phyloP scores from a whole-genome alignment of 2,797 vertebrate species.

The Aplochiton taeniatus region DNA sequence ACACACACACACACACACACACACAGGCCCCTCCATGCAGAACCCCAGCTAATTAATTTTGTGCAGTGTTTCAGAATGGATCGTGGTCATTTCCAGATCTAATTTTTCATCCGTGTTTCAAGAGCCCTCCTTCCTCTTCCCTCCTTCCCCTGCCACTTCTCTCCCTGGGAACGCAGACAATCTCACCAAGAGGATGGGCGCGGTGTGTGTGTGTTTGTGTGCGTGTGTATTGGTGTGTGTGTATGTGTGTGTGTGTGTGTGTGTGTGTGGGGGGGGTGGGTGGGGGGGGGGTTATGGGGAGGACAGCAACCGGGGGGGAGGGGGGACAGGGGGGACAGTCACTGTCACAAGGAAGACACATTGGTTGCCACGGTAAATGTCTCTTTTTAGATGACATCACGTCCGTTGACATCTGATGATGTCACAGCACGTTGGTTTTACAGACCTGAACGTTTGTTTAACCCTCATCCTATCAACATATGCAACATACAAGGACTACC shows the following conservation, averaged over 20 bases:
- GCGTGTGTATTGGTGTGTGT: slow-evolving; percentile 11
- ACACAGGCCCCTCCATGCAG: slow-evolving; percentile 84
- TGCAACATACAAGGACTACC: too few relatives aligned
- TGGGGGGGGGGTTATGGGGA: slow-evolving; percentile 3
- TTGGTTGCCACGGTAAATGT: too few relatives aligned
- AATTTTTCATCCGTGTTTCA: slow-evolving; percentile 88
- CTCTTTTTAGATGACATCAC: too few relatives aligned
- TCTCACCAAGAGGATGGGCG: too few relatives aligned
- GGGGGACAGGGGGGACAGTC: too few relatives aligned
- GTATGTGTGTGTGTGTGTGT: slow-evolving; percentile 12
- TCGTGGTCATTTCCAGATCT: slow-evolving; percentile 88
- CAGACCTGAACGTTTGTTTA: too few relatives aligned
- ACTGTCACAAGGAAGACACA: too few relatives aligned
- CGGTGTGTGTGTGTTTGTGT: background rate
- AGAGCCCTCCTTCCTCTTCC: slow-evolving; percentile 54
- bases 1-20: slow-evolving; percentile 9
- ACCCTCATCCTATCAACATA: too few relatives aligned
- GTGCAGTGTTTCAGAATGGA: slow-evolving; percentile 95
- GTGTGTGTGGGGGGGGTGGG: background rate
- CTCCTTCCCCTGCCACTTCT: slow-evolving; percentile 65
- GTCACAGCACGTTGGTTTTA: too few relatives aligned
- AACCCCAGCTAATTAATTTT: slow-evolving; percentile 91
- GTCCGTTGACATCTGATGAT: too few relatives aligned
- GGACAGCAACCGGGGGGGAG: too few relatives aligned
- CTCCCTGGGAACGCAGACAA: slow-evolving; percentile 40